phyloP scores from a whole-genome alignment of 2,888 invertebrate species.

The Amaurobius ferox region DNA sequence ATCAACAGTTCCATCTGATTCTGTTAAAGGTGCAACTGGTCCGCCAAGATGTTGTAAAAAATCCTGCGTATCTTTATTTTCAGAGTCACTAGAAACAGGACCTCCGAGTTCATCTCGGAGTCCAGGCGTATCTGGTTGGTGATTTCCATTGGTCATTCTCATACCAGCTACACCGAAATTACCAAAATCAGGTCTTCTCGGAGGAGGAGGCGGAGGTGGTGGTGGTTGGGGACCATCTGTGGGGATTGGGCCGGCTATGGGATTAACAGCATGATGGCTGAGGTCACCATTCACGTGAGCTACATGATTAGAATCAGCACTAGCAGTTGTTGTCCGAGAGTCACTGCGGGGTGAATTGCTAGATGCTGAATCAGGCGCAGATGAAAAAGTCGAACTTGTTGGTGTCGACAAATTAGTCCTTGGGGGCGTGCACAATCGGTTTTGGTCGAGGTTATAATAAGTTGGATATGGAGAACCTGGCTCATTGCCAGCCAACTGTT shows the following conservation, averaged over 20 bases:
- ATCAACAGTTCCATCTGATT: slow-evolving; percentile 60
- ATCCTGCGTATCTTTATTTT: slow-evolving; percentile 70
- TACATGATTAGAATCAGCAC: slow-evolving; percentile 65
- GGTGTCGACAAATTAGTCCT: slow-evolving; percentile 70
- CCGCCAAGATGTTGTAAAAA: slow-evolving; percentile 64
- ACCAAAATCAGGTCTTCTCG: slow-evolving; percentile 55
- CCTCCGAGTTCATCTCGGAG: slow-evolving; percentile 61
- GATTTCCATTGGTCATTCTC: slow-evolving; percentile 67
- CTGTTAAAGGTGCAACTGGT: slow-evolving; percentile 33
- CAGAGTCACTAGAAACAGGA: slow-evolving; percentile 69
- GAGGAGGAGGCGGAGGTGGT: slow-evolving; percentile 31
- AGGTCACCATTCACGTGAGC: slow-evolving; percentile 69
- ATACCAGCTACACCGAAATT: slow-evolving; percentile 50
- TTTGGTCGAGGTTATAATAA: slow-evolving; percentile 74
- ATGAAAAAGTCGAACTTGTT: slow-evolving; percentile 68
- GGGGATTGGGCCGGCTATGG: not conserved
- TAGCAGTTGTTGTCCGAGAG: slow-evolving; percentile 64
- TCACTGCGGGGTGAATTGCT: slow-evolving; percentile 71
- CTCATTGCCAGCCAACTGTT: slow-evolving; percentile 71
- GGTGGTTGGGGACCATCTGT: slow-evolving; percentile 18
- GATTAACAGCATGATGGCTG: slow-evolving; percentile 46
- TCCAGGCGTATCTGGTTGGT: slow-evolving; percentile 30
- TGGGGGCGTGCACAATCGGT: slow-evolving; percentile 73
- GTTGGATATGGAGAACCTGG: slow-evolving; percentile 74
- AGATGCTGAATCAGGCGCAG: slow-evolving; percentile 70